Percentiles rank a stretch among this genome's conserved stretches.
phyloP scores from a whole-genome alignment of 2,797 vertebrate species.

The Avahi laniger region DNA sequence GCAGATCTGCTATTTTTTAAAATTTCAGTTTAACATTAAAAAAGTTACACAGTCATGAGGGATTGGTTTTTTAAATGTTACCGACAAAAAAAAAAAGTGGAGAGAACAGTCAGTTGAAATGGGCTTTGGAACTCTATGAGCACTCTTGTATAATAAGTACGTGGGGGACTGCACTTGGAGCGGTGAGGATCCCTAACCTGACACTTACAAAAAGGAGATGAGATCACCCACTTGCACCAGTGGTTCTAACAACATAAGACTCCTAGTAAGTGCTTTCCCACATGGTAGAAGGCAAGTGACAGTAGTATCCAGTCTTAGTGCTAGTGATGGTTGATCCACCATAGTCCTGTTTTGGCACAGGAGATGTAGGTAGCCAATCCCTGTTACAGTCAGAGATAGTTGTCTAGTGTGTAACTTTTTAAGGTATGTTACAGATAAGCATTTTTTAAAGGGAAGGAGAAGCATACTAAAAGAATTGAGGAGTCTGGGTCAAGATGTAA shows the following conservation, averaged over 20 bases:
- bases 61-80: background rate
- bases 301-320: background rate
- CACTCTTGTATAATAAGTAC: background rate
- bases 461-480: background rate
- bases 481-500: background rate
- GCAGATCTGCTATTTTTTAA: background rate
- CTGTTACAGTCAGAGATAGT: conserved; percentile 3
- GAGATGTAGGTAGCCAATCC: background rate
- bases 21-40: conserved; percentile 11
- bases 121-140: background rate
- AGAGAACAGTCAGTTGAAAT: conserved; percentile 3
- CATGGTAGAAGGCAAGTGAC: background rate
- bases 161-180: background rate
- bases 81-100: background rate
- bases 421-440: background rate
- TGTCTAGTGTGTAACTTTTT: background rate
- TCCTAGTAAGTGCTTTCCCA: conserved; percentile 17
- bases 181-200: conserved; percentile 50
- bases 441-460: background rate
- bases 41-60: background rate
- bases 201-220: conserved; percentile 64
- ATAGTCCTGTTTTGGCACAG: background rate
- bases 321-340: background rate
- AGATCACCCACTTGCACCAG: conserved; percentile 41
- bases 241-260: background rate